Conservation (phyloP, 1,140 invertebrate species). For the Drosophila virilis region DNA sequence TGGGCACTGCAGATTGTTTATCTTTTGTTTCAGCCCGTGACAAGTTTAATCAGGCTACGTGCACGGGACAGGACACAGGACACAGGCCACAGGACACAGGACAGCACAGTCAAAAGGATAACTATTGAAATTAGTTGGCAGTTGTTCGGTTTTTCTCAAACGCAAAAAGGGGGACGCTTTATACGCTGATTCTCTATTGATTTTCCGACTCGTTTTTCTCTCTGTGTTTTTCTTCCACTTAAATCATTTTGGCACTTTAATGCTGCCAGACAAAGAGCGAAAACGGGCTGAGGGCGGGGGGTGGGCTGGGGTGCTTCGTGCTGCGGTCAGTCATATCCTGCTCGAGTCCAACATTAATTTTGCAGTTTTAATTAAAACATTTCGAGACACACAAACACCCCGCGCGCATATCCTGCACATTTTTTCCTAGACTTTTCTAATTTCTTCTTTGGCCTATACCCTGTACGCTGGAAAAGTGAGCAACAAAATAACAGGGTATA, state of each 20-base stretch:
- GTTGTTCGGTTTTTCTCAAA: conserved; percentile 20
- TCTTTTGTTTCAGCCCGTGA: conserved; percentile 73
- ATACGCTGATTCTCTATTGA: conserved; percentile 52
- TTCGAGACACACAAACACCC: conserved; percentile 29
- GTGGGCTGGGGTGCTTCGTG: neutral
- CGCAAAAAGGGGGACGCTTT: neutral
- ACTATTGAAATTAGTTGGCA: conserved; percentile 80
- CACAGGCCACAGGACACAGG: conserved; percentile 4
- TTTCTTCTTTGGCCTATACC: conserved; percentile 23
- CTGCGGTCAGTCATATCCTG: conserved; percentile 39
- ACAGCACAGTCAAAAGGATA: conserved; percentile 66
- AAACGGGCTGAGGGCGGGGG: neutral
- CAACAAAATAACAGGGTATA: neutral
- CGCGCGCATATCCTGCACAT: conserved; percentile 2
- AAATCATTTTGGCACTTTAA: conserved; percentile 77
- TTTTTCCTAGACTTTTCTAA: conserved; percentile 23
- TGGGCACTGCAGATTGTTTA: conserved; percentile 63
- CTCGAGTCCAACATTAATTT: conserved; percentile 65
- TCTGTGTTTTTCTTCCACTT: conserved; percentile 18
- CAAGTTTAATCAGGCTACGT: conserved; percentile 77
- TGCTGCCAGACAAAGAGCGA: conserved; percentile 5
- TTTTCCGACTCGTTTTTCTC: conserved; percentile 42
- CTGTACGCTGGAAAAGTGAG: neutral
- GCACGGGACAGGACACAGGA: conserved; percentile 28
- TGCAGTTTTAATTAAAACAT: conserved; percentile 78